Evolutionary conservation across 2,888 invertebrate genomes (phyloP).

Genomic region (Cecidostiba fungosa): DNA sequence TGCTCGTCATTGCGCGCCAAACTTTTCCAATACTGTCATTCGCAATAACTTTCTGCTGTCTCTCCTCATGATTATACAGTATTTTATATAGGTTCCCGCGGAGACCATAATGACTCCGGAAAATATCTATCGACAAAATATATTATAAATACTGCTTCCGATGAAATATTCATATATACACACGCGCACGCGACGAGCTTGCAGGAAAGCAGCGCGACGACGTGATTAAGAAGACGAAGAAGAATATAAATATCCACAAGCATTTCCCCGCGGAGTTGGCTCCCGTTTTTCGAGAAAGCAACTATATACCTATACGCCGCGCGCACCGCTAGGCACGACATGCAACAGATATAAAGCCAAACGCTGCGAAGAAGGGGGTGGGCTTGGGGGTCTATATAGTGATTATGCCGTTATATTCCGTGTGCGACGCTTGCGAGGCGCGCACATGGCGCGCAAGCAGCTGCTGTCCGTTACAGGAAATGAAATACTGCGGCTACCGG

Average conservation of each 20-base stretch:
- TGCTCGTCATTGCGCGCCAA: no score
- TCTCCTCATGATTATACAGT: no score
- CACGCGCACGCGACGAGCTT: conserved; percentile 52
- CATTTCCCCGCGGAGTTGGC: conserved; percentile 14
- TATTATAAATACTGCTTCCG: background rate
- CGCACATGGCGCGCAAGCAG: conserved; percentile 74
- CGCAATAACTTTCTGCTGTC: no score
- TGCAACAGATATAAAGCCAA: conserved; percentile 70
- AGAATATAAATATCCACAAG: background rate
- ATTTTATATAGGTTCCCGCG: background rate
- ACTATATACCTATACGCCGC: no score
- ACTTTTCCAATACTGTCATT: no score
- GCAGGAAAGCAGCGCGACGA: conserved; percentile 23
- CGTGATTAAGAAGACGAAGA: conserved; percentile 5
- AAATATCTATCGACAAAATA: background rate
- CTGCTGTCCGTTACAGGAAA: conserved; percentile 76
- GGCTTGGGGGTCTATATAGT: conserved; percentile 33
- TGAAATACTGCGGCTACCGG: conserved; percentile 69
- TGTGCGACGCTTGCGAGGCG: conserved; percentile 65
- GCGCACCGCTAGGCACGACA: conserved; percentile 59
- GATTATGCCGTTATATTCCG: conserved; percentile 45
- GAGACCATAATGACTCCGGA: background rate
- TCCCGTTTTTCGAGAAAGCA: conserved; percentile 26
- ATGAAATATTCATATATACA: conserved; percentile 55
- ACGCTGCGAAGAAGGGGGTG: conserved; percentile 30